A percentile compares a stretch with the other conserved stretches of the same genome.
These are phyloP conservation scores for Scaptomyza montana DNA, from an alignment of 1,140 invertebrate genomes.

Conservation along the genomic window DNA sequence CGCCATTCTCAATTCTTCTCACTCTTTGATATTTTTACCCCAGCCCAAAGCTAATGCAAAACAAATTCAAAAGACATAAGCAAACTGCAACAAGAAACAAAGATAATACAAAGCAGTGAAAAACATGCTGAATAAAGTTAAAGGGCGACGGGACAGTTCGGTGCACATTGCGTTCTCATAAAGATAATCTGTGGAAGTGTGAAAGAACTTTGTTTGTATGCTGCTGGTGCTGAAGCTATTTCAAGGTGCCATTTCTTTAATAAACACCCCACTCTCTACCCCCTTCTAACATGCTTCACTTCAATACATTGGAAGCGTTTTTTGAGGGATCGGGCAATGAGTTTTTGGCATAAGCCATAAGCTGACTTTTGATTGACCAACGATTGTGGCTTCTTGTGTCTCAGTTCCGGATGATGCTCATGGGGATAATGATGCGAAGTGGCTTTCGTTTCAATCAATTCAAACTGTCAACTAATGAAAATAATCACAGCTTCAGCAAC, in stretches of 20 bases:
- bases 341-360: constrained; percentile 43
- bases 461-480: constrained; percentile 2
- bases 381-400: constrained; percentile 16
- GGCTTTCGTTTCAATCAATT: constrained; percentile 10
- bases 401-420: constrained; percentile 12
- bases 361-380: constrained; percentile 55
- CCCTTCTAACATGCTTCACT: neutral
- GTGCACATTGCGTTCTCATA: constrained; percentile 8
- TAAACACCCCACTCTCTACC: neutral
- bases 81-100: constrained; percentile 12
- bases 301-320: neutral
- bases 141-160: neutral
- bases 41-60: neutral
- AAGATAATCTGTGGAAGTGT: constrained; percentile 47
- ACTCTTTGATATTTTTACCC: too few relatives aligned
- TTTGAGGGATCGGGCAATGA: constrained; percentile 5
- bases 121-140: neutral
- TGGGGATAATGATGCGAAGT: constrained; percentile 17
- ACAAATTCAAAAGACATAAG: neutral
- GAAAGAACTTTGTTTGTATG: constrained; percentile 29
- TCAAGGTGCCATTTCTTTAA: neutral
- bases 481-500: neutral
- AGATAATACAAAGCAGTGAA: neutral
- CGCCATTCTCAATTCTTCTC: neutral
- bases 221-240: constrained; percentile 8